Percentiles rank a stretch among this genome's conserved stretches.
These are phyloP conservation scores for Griposia aprilina DNA, from an alignment of 2,888 invertebrate species.

Conservation along the genomic window DNA sequence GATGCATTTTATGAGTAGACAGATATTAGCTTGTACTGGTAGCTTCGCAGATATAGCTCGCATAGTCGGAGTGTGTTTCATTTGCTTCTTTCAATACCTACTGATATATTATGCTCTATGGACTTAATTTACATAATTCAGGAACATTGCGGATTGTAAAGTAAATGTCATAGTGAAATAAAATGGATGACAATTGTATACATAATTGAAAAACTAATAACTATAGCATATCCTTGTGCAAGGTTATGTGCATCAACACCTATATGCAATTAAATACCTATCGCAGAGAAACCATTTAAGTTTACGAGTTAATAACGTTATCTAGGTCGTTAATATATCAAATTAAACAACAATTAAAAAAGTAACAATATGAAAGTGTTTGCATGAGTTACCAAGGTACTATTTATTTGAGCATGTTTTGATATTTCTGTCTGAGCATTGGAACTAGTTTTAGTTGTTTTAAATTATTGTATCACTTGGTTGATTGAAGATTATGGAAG, in stretches of 20 bases:
- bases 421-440: conserved; percentile 8
- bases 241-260: neutral
- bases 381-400: conserved; percentile 32
- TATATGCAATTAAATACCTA: conserved; percentile 7
- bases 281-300: conserved; percentile 18
- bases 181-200: neutral
- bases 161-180: neutral
- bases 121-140: neutral
- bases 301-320: conserved; percentile 16
- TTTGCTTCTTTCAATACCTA: conserved; percentile 29
- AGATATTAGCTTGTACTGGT: conserved; percentile 27
- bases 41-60: conserved; percentile 3
- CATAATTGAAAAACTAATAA: neutral
- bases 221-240: conserved; percentile 1
- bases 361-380: conserved; percentile 9
- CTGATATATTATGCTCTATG: neutral
- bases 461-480: conserved; percentile 27
- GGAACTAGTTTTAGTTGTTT: conserved; percentile 20
- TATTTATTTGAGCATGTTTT: conserved; percentile 54
- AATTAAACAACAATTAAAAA: conserved; percentile 42
- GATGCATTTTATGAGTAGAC: conserved; percentile 29
- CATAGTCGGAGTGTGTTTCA: neutral
- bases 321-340: conserved; percentile 8
- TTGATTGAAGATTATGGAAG: neutral
- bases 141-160: conserved; percentile 8